Conservation (phyloP, 2,888 invertebrate species). For the Diadromus collaris region DNA sequence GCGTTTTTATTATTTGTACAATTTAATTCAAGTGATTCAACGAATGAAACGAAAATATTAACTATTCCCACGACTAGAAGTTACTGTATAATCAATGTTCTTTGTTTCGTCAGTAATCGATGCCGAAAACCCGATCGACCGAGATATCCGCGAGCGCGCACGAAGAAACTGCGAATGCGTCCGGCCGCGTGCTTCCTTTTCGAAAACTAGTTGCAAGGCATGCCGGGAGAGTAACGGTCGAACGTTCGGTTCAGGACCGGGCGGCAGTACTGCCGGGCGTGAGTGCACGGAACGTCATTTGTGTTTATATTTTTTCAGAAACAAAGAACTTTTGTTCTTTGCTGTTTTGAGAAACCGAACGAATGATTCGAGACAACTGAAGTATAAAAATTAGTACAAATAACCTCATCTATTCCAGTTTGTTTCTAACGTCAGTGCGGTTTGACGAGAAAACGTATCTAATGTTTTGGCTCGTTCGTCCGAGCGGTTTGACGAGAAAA, state of each 20-base stretch:
- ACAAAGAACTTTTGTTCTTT: neutral
- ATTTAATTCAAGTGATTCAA: too few species aligned
- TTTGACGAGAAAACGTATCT: neutral
- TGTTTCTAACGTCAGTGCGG: slow-evolving; percentile 4
- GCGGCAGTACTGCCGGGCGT: neutral
- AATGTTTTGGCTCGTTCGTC: neutral
- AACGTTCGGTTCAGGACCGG: neutral
- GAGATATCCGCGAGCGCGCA: too few species aligned
- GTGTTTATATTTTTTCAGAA: neutral
- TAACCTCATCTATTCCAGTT: neutral
- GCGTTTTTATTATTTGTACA: too few species aligned
- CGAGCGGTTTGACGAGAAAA: neutral
- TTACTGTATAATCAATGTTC: neutral
- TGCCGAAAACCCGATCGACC: neutral
- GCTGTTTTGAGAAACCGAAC: neutral
- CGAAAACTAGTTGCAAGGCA: neutral
- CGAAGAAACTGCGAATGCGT: too few species aligned
- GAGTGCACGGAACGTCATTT: neutral
- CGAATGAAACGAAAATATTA: neutral
- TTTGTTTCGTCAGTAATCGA: neutral
- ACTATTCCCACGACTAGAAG: neutral
- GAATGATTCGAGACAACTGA: neutral
- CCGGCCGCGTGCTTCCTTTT: neutral
- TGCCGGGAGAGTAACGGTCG: neutral
- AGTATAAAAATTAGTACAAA: neutral